Conservation (phyloP, 2,888 invertebrate species). For the Drosophila falleni region DNA sequence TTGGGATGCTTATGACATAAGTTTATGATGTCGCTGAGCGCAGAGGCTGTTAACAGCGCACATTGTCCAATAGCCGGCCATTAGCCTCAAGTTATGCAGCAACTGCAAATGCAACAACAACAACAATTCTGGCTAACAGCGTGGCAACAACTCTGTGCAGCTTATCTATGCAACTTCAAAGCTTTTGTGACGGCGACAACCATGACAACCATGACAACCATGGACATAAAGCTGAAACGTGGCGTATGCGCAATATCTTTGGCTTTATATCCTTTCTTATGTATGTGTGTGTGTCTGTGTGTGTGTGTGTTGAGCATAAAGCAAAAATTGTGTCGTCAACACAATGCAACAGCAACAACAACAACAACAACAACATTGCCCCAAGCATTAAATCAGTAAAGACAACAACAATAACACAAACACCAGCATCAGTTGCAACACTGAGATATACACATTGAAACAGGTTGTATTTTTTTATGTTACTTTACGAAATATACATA, state of each 20-base stretch:
- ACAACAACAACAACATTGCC: constrained; percentile 33
- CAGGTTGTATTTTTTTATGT: constrained; percentile 49
- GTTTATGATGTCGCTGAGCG: constrained; percentile 57
- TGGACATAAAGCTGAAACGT: constrained; percentile 62
- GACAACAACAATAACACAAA: constrained; percentile 35
- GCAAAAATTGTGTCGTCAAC: constrained; percentile 74
- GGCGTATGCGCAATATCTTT: constrained; percentile 78
- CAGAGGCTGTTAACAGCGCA: constrained; percentile 41
- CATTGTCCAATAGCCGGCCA: constrained; percentile 60
- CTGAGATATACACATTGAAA: constrained; percentile 22
- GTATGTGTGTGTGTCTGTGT: constrained; percentile 9
- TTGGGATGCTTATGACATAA: constrained; percentile 54
- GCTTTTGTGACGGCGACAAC: constrained; percentile 69
- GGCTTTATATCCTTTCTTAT: constrained; percentile 36
- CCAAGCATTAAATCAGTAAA: constrained; percentile 60
- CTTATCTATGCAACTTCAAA: constrained; percentile 76
- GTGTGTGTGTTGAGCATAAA: constrained; percentile 47
- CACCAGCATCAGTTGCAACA: constrained; percentile 16
- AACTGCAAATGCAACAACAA: constrained; percentile 39
- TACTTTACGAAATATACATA: constrained; percentile 55
- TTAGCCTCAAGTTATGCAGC: constrained; percentile 74
- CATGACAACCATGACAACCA: constrained; percentile 54
- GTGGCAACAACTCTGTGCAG: constrained; percentile 38
- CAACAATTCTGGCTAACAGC: constrained; percentile 20
- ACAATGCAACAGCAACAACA: constrained; percentile 50